Evolutionary conservation across 1,140 invertebrate genomes (phyloP).

Genomic region (Sycobia sp.): DNA sequence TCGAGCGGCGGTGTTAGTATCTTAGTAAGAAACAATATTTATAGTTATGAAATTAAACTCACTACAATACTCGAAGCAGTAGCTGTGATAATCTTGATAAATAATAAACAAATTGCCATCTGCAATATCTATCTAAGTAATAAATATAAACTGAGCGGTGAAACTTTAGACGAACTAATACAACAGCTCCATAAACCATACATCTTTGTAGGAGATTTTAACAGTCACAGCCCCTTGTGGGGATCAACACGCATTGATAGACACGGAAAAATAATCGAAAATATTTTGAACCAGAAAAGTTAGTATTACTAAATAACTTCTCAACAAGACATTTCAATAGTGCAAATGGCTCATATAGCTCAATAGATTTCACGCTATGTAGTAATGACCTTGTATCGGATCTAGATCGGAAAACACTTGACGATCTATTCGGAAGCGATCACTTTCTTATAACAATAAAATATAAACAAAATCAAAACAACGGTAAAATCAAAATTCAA

Average conservation of each 20-base stretch:
- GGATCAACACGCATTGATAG: slow-evolving; percentile 42
- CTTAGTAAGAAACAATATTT: slow-evolving; percentile 38
- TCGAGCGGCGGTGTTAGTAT: slow-evolving; percentile 43
- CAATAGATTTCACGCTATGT: slow-evolving; percentile 43
- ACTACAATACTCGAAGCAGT: too few relatives aligned
- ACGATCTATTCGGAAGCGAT: slow-evolving; percentile 48
- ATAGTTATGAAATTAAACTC: too few relatives aligned
- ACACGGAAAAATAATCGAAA: slow-evolving; percentile 43
- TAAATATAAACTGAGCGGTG: too few relatives aligned
- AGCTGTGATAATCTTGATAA: too few relatives aligned
- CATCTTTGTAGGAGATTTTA: slow-evolving; percentile 47
- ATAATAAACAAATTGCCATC: too few relatives aligned
- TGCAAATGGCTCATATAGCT: background rate
- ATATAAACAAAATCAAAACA: background rate
- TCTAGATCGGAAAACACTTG: slow-evolving; percentile 47
- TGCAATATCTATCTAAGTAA: too few relatives aligned
- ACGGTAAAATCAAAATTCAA: background rate
- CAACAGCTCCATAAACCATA: slow-evolving; percentile 44
- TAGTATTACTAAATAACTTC: background rate
- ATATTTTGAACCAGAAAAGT: slow-evolving; percentile 30
- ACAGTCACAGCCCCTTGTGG: slow-evolving; percentile 45
- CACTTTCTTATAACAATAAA: slow-evolving; percentile 45
- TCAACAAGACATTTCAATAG: background rate
- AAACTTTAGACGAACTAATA: slow-evolving; percentile 41
- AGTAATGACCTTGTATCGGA: slow-evolving; percentile 37